Conservation (phyloP, 2,113 vertebrate species). For the Cottus gobio region DNA sequence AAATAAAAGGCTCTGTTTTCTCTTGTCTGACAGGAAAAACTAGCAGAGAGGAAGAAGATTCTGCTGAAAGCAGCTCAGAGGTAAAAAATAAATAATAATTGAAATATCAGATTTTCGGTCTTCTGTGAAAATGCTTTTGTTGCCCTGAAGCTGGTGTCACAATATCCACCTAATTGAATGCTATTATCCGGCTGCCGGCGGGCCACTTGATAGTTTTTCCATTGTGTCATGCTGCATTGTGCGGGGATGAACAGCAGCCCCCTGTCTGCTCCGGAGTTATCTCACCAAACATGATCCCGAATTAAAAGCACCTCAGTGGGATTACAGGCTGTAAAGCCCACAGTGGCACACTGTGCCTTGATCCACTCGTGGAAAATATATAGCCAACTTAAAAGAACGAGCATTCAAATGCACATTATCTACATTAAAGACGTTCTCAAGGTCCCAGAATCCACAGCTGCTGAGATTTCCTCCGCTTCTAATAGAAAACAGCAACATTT, state of each 20-base stretch:
- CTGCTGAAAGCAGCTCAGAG: slow-evolving; percentile 93
- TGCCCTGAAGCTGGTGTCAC: slow-evolving; percentile 10
- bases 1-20: slow-evolving; percentile 44
- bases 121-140: slow-evolving; percentile 15
- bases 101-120: slow-evolving; percentile 9
- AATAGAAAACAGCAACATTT: not conserved
- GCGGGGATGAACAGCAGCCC: slow-evolving; percentile 30
- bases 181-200: slow-evolving; percentile 38
- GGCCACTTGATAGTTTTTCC: slow-evolving; percentile 7
- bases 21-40: slow-evolving; percentile 86
- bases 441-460: not conserved
- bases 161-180: slow-evolving; percentile 17
- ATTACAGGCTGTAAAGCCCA: slow-evolving; percentile 15
- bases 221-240: slow-evolving; percentile 27
- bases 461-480: slow-evolving; percentile 19
- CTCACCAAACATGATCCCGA: slow-evolving; percentile 3
- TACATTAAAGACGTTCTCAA: slow-evolving; percentile 14
- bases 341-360: slow-evolving; percentile 1
- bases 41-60: slow-evolving; percentile 89
- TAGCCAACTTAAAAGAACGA: slow-evolving; percentile 1
- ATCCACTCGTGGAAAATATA: slow-evolving; percentile 13
- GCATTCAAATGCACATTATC: slow-evolving; percentile 1
- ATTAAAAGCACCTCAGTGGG: slow-evolving; percentile 25
- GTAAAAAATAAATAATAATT: slow-evolving; percentile 75
- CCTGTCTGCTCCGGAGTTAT: slow-evolving; percentile 45